Percentiles rank a stretch among this genome's conserved stretches.
These are phyloP conservation scores for Lucifuga dentata DNA, from an alignment of 2,113 vertebrate genomes.

Conservation along the genomic window DNA sequence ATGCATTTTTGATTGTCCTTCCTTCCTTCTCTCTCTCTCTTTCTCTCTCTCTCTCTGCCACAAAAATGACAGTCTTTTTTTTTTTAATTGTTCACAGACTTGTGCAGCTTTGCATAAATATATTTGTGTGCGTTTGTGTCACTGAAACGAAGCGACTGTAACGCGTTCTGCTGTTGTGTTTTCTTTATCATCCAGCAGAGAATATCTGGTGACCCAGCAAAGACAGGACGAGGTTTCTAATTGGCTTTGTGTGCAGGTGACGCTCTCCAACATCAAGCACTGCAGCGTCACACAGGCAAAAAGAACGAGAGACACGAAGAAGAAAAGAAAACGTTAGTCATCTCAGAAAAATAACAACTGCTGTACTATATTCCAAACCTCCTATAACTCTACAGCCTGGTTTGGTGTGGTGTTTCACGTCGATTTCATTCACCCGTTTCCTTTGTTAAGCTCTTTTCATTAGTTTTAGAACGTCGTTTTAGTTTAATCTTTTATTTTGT, in stretches of 20 bases:
- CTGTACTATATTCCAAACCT: slow-evolving; percentile 96
- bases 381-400: slow-evolving; percentile 79
- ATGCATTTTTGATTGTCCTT: too few relatives aligned
- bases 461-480: slow-evolving; percentile 67
- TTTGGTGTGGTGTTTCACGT: slow-evolving; percentile 83
- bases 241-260: slow-evolving; percentile 92
- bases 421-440: slow-evolving; percentile 68
- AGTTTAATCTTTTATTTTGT: slow-evolving; percentile 79
- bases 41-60: too few relatives aligned
- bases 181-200: slow-evolving; percentile 83
- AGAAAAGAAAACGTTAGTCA: slow-evolving; percentile 88
- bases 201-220: slow-evolving; percentile 95
- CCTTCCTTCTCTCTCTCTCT: too few relatives aligned
- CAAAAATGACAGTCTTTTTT: too few relatives aligned
- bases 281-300: slow-evolving; percentile 83
- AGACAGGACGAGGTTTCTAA: slow-evolving; percentile 96
- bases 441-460: slow-evolving; percentile 77
- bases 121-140: not conserved
- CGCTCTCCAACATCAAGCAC: slow-evolving; percentile 91
- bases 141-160: slow-evolving; percentile 15
- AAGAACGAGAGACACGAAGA: slow-evolving; percentile 75
- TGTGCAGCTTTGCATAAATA: too few relatives aligned
- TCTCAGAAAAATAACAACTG: slow-evolving; percentile 92
- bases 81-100: too few relatives aligned
- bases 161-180: slow-evolving; percentile 27